Base-by-base conservation (phyloP, 2,113 vertebrate species). In the Acrocephalus kingi region DNA sequence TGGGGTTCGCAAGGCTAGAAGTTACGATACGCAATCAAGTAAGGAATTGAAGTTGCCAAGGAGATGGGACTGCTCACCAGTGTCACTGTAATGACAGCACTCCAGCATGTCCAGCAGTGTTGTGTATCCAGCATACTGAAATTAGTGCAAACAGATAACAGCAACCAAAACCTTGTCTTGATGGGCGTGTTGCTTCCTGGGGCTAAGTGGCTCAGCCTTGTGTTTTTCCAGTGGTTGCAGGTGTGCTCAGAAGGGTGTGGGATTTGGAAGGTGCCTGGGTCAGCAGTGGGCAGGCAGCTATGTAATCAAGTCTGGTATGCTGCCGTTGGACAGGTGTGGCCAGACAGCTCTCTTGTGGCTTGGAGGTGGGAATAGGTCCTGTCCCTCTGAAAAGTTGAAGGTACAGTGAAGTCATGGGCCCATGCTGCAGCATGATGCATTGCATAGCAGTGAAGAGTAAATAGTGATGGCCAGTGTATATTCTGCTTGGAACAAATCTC, bases 361-460 rank as follows among this genome's bases (percentile, higher is more conserved):
- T 64, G 15, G 48, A 74, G 21, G 37, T 1, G 11, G 37, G 23
- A 93, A 12, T 23, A 55, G 46, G 21, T 77, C 33, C 19, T 64
- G 7, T 18, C 4, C n/a, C 4, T 23, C 22, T 39, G 21, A 43
- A 51, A 71, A 75, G 23, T 0, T 59, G 49, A 43, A 15, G 35
- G 28, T 6, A 16, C 15, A 23, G 1, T 41, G 22, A 41, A 14
- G 3, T 71, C 41, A 41, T 69, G 27, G 27, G 24, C 35, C 13
- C 23, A 28, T 45, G 30, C n/a, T 48, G n/a, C 35, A 48, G 25
- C 1, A 4, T 27, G 22, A 41, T 2, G 2, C 0, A 1, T 25
- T 69, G 33, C 61, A 23, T 49, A n/a, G 15, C 43, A 58, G 14
- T 13, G 14, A 81, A n/a, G 23, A 81, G 10, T 82, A 31, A 61